These are phyloP conservation scores for Caenorhabditis zanzibari DNA, from an alignment of 2,888 invertebrate genomes.

Conservation along the genomic window DNA sequence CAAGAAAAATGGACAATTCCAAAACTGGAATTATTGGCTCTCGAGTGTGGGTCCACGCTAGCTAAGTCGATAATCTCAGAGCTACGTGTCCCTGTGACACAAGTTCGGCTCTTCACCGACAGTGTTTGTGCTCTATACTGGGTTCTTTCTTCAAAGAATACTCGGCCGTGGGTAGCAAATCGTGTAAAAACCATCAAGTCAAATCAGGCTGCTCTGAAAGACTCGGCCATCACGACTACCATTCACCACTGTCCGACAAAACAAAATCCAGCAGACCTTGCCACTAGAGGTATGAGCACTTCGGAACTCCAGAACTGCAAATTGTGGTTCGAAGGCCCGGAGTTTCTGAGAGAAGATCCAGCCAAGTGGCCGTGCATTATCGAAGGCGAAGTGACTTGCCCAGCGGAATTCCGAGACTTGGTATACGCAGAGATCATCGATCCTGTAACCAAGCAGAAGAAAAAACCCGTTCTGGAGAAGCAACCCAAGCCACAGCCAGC, in stretches of 20 bases:
- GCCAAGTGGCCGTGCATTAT: slow-evolving; percentile 21
- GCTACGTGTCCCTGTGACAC: not conserved
- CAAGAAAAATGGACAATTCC: slow-evolving; percentile 21
- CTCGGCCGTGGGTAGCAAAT: slow-evolving; percentile 5
- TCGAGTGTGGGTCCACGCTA: not conserved
- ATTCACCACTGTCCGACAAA: slow-evolving; percentile 68
- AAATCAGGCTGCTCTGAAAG: not conserved
- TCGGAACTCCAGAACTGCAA: slow-evolving; percentile 18
- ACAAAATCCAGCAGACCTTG: slow-evolving; percentile 80
- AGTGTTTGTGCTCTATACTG: not conserved
- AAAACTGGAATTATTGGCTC: slow-evolving; percentile 6
- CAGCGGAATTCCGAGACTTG: no score
- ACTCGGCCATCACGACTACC: not conserved
- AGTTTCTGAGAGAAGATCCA: slow-evolving; percentile 6
- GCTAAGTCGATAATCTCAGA: not conserved
- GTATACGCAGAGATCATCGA: no score
- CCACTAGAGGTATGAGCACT: slow-evolving; percentile 69
- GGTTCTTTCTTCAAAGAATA: not conserved
- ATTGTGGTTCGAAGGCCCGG: slow-evolving; percentile 61
- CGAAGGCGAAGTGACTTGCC: not conserved
- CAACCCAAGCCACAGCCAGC: not conserved
- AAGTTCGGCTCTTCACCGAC: not conserved
- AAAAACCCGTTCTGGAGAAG: not conserved
- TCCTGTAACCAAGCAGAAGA: no score
- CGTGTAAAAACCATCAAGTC: not conserved